These are phyloP conservation scores for Poeciliopsis paucimaculata DNA, from an alignment of 2,797 vertebrate species.

Conservation along the genomic window DNA sequence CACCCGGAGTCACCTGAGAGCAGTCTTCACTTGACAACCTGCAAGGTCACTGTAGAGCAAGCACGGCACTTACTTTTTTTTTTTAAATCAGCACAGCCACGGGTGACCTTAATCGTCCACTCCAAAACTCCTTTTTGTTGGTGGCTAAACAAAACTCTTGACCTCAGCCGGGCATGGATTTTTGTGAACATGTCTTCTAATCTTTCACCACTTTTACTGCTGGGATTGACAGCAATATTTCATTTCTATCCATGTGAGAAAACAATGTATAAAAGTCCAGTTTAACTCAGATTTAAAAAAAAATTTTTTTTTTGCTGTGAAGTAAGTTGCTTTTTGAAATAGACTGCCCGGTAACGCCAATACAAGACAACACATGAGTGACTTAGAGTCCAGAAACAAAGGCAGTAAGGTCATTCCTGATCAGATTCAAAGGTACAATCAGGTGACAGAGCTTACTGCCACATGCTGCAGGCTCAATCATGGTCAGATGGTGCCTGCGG, in stretches of 20 bases:
- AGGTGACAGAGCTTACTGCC: constrained; percentile 68
- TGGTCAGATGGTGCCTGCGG: constrained; percentile 58
- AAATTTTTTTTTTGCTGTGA: background rate
- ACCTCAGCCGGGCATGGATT: background rate
- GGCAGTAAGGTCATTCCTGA: constrained; percentile 26
- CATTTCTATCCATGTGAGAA: background rate
- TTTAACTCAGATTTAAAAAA: background rate
- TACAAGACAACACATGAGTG: background rate
- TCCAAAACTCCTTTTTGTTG: background rate
- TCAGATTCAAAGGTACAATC: constrained; percentile 57
- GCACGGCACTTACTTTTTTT: constrained; percentile 10
- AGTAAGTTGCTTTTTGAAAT: background rate
- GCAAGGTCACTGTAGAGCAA: constrained; percentile 56
- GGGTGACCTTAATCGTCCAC: constrained; percentile 2
- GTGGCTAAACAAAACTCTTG: constrained; percentile 7
- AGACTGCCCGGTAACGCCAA: no score
- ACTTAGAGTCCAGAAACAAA: constrained; percentile 3
- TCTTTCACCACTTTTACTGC: background rate
- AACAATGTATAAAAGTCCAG: background rate
- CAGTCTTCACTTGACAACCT: constrained; percentile 35
- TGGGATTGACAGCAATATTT: background rate
- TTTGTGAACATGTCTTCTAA: background rate
- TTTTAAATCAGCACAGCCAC: background rate
- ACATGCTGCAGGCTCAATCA: constrained; percentile 49
- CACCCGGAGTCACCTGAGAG: constrained; percentile 62